Evolutionary conservation across 1,140 invertebrate species (phyloP), one percentile per base, ranked within the genome.

Genomic region (Camponotus pennsylvanicus): DNA sequence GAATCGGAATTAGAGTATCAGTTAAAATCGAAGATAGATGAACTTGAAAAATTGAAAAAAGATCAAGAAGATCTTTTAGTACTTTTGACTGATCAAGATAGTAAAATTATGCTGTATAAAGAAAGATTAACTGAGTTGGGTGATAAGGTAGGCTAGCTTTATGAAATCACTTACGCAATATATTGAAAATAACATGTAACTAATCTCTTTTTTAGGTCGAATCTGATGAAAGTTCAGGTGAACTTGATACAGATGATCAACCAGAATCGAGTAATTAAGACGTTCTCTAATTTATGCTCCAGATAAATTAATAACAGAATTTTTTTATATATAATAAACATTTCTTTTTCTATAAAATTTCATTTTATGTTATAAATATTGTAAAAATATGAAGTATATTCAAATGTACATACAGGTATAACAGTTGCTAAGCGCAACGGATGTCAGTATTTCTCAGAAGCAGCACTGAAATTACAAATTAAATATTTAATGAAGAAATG

Each of bases 21-120:
- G 18, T 92, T 94, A 34, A 93, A 94, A 67, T 94, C 95, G 84
- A 93, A 95, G 91, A 93, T 93, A 90, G 92, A 93, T 0, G 97
- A 98, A 86, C 92, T 98, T 83, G 96, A 97, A 42, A 96, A 96
- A 86, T 92, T 98, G 61, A 97, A 96, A 92, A 98, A 97, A 93
- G 98, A 99, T 93, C 98, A 99, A 94, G 98, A 99, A 89, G 98
- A 99, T 95, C 94, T 99, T 86, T 94, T 99, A 27, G 97, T 98
- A 91, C 94, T 99, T 71, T 95, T 99, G 55, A 97, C 97, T 2
- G 98, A 99, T 93, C 97, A 98, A 95, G 98, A 98, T 92, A 94
- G 95, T 3, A 98, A 97, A 95, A 94, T 98, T 77, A 96, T 95
- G 70, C 93, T 96, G 32, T 98, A 97, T 92, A 98, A 97, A 94